Conservation (phyloP, 2,113 vertebrate species). For the Dicaeum eximium region DNA sequence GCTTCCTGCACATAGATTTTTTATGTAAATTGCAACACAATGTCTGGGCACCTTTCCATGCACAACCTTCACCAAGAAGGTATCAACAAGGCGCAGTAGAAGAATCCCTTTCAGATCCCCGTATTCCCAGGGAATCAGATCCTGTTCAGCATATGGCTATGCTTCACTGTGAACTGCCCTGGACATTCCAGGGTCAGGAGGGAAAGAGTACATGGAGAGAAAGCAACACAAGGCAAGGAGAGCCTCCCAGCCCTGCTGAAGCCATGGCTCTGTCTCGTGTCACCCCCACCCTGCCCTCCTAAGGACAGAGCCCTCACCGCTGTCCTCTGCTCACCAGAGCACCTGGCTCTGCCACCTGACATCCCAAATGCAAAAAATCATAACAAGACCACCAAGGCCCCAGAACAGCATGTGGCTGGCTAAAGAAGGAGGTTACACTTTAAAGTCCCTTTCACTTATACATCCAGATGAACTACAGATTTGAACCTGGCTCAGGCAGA, state of each 20-base stretch:
- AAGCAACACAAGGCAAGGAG: neutral
- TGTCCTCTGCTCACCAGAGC: neutral
- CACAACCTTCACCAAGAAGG: neutral
- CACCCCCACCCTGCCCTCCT: neutral
- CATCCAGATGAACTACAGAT: neutral
- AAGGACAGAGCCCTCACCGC: neutral
- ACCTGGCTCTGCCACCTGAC: fast-evolving
- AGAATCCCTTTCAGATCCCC: neutral
- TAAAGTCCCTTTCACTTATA: neutral
- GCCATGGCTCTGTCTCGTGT: fast-evolving
- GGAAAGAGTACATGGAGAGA: neutral
- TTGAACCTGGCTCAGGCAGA: neutral
- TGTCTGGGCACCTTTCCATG: neutral
- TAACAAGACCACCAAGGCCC: neutral
- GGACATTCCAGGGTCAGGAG: neutral
- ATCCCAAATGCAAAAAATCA: neutral
- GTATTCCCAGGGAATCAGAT: neutral
- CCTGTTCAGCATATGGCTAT: neutral
- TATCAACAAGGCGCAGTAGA: neutral
- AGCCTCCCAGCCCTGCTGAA: neutral
- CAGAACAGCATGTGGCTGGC: neutral
- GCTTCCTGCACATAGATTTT: neutral
- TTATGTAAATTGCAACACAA: neutral
- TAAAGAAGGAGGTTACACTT: neutral
- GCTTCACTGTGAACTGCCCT: neutral